phyloP scores from a whole-genome alignment of 2,797 vertebrate species.

The Neosalanx taihuensis region DNA sequence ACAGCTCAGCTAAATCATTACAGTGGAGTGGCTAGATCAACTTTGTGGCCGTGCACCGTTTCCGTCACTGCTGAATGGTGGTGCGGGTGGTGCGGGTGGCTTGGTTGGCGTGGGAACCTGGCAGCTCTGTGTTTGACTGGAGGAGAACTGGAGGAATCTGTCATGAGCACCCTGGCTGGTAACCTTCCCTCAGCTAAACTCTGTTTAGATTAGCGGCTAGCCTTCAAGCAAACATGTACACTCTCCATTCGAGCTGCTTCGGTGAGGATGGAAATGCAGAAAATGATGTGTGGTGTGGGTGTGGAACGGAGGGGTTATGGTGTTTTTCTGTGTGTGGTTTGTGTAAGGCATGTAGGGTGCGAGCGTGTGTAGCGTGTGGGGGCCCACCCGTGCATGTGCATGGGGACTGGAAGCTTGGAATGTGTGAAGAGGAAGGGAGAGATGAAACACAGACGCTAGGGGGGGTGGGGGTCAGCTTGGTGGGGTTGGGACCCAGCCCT shows the following conservation, averaged over 20 bases:
- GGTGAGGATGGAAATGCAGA: not conserved
- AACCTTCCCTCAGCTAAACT: not conserved
- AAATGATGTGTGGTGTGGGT: not conserved
- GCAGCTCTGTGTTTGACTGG: slow-evolving; percentile 8
- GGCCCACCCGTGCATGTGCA: not conserved
- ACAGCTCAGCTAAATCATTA: not conserved
- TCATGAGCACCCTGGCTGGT: slow-evolving; percentile 17
- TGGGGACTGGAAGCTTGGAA: slow-evolving; percentile 28
- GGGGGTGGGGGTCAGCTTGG: not conserved
- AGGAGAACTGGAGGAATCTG: slow-evolving; percentile 5
- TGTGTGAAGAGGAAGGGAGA: slow-evolving; percentile 23
- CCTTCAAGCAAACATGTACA: not conserved
- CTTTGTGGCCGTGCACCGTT: slow-evolving; percentile 24
- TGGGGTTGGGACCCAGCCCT: slow-evolving; percentile 17
- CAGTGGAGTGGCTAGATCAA: slow-evolving; percentile 22
- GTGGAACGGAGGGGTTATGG: not conserved
- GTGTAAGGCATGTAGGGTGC: not conserved
- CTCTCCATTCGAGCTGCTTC: not conserved
- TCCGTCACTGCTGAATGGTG: slow-evolving; percentile 28
- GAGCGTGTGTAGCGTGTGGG: not conserved
- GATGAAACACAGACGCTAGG: slow-evolving; percentile 32
- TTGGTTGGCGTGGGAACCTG: slow-evolving; percentile 29
- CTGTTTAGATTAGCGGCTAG: slow-evolving; percentile 32
- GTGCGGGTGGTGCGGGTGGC: slow-evolving; percentile 20
- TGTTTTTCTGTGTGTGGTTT: not conserved